Conservation (phyloP, 2,888 invertebrate genomes). For the Prosopocoilus inquinatus region DNA sequence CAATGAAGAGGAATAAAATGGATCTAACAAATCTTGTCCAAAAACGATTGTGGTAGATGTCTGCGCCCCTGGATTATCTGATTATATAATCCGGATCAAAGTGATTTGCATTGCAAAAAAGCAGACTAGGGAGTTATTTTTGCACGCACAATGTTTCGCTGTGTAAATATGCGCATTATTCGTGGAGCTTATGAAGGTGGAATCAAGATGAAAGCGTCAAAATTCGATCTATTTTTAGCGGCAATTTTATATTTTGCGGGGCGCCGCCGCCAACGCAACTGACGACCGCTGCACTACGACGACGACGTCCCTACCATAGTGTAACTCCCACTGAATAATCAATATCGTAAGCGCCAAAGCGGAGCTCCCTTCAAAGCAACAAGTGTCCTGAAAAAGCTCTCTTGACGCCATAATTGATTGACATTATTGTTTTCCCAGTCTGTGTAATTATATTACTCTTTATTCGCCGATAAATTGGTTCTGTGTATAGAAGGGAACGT, state of each 20-base stretch:
- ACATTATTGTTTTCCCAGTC: conserved; percentile 24
- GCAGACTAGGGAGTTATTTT: no score
- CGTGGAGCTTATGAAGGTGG: no score
- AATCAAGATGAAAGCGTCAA: neutral
- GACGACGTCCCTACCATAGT: conserved; percentile 23
- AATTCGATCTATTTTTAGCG: conserved; percentile 20
- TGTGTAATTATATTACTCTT: conserved; percentile 24
- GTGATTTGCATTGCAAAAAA: no score
- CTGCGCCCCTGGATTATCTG: no score
- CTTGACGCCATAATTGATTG: conserved; percentile 24
- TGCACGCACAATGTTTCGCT: no score
- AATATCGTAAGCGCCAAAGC: conserved; percentile 28
- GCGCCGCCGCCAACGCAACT: conserved; percentile 18
- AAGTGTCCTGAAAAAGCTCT: conserved; percentile 27
- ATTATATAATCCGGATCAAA: no score
- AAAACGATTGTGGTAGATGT: no score
- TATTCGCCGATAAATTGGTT: conserved; percentile 14
- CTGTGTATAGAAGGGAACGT: conserved; percentile 9
- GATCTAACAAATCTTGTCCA: no score
- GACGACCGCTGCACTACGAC: conserved; percentile 6
- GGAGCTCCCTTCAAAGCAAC: conserved; percentile 28
- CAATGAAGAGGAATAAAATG: no score
- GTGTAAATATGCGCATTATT: no score
- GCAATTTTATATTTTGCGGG: conserved; percentile 19
- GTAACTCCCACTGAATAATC: conserved; percentile 27